Evolutionary conservation across 2,113 vertebrate species (phyloP).

Genomic region (Symphodus melops): DNA sequence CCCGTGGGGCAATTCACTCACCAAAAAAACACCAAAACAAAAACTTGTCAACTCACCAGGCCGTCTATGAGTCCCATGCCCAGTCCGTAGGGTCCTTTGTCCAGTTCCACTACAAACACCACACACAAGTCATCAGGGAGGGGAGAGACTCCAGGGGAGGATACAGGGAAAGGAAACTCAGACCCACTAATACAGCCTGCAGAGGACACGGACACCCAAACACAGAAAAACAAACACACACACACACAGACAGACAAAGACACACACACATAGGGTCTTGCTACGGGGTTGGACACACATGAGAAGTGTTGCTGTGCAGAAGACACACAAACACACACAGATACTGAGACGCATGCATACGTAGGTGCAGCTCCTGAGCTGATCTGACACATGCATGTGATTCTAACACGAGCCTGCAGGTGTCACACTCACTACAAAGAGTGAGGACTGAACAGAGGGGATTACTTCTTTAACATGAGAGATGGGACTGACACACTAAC

Average conservation of each 20-base stretch:
- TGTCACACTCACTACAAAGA: constrained; percentile 42
- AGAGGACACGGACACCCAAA: constrained; percentile 76
- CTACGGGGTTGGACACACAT: constrained; percentile 66
- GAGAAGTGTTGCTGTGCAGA: constrained; percentile 40
- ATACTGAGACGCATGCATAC: constrained; percentile 45
- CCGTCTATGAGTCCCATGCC: constrained; percentile 97
- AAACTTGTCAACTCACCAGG: constrained; percentile 85
- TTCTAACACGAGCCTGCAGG: constrained; percentile 44
- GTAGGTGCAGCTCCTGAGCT: constrained; percentile 18
- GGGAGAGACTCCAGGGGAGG: constrained; percentile 85
- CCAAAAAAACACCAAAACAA: too few species aligned
- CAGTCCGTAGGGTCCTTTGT: constrained; percentile 92
- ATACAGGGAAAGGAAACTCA: constrained; percentile 86
- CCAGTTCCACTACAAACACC: constrained; percentile 94
- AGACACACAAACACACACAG: constrained; percentile 8
- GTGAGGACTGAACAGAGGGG: background rate
- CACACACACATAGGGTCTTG: constrained; percentile 66
- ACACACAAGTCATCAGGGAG: constrained; percentile 90
- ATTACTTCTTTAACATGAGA: background rate
- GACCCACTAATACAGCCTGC: constrained; percentile 84
- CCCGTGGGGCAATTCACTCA: too few species aligned
- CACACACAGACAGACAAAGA: constrained; percentile 51
- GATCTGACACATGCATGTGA: constrained; percentile 37
- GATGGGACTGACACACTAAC: background rate
- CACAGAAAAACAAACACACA: constrained; percentile 45